phyloP scores from a whole-genome alignment of 2,113 vertebrate genomes.

The Pyrgilauda ruficollis region DNA sequence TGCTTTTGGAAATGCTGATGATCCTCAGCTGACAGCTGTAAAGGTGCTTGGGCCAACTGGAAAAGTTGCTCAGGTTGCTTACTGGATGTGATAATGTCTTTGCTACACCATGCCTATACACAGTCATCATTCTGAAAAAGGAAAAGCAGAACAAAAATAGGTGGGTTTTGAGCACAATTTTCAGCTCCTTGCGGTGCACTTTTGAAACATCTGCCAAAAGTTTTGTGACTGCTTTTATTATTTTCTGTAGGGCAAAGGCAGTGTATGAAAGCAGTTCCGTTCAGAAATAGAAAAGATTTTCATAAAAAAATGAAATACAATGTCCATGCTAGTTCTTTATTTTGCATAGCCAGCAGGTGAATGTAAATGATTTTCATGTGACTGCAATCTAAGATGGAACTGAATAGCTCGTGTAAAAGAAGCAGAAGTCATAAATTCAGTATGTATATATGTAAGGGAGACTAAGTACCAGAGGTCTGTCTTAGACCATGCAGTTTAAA shows the following conservation, averaged over 20 bases:
- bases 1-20: background rate
- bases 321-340: background rate
- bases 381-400: background rate
- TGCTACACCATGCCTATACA: fast-evolving
- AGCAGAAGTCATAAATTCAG: background rate
- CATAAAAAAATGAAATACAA: background rate
- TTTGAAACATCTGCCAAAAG: background rate
- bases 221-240: background rate
- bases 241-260: background rate
- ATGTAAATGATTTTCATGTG: background rate
- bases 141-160: background rate
- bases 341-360: background rate
- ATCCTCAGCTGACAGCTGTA: background rate
- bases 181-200: background rate
- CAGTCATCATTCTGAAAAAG: background rate
- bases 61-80: background rate
- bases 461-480: background rate
- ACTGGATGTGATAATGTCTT: background rate
- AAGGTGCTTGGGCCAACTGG: background rate
- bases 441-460: background rate
- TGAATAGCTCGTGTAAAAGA: background rate
- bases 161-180: background rate
- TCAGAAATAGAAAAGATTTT: background rate
- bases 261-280: background rate
- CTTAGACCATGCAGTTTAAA: background rate